Evolutionary conservation across 2,888 invertebrate genomes (phyloP).

Genomic region (Acleris laterana): DNA sequence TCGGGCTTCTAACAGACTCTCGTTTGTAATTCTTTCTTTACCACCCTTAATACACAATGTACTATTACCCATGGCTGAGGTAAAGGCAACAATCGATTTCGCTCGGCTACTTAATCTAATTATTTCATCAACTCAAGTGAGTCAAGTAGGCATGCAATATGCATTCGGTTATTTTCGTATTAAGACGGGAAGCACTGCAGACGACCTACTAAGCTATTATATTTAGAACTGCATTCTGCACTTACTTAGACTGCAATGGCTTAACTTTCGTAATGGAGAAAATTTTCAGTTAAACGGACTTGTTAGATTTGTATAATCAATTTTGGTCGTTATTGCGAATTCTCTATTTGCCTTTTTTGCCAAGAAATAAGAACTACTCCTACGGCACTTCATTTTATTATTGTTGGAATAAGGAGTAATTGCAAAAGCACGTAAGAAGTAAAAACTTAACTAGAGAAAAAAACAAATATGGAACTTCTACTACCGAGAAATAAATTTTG

Average conservation of each 20-base stretch:
- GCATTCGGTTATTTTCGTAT: slow-evolving; percentile 52
- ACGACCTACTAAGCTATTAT: slow-evolving; percentile 52
- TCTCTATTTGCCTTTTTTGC: no score
- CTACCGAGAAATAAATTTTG: background rate
- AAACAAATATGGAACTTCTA: background rate
- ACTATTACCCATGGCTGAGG: no score
- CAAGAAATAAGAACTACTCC: no score
- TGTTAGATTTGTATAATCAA: background rate
- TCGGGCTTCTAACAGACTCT: no score
- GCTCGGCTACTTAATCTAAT: no score
- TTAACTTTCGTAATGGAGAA: slow-evolving; percentile 12
- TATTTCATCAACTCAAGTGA: slow-evolving; percentile 1
- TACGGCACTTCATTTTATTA: no score
- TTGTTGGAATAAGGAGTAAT: no score
- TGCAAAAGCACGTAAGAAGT: no score
- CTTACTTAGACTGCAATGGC: slow-evolving; percentile 8
- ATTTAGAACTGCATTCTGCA: slow-evolving; percentile 27
- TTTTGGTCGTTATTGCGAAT: no score
- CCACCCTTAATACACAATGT: no score
- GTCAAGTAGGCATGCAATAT: slow-evolving; percentile 17
- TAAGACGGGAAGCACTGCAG: slow-evolving; percentile 60
- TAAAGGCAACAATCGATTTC: no score
- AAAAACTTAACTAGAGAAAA: background rate
- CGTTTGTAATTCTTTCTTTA: no score
- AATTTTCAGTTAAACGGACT: background rate